phyloP scores from a whole-genome alignment of 2,797 vertebrate species.

The Sorex maritimensis region DNA sequence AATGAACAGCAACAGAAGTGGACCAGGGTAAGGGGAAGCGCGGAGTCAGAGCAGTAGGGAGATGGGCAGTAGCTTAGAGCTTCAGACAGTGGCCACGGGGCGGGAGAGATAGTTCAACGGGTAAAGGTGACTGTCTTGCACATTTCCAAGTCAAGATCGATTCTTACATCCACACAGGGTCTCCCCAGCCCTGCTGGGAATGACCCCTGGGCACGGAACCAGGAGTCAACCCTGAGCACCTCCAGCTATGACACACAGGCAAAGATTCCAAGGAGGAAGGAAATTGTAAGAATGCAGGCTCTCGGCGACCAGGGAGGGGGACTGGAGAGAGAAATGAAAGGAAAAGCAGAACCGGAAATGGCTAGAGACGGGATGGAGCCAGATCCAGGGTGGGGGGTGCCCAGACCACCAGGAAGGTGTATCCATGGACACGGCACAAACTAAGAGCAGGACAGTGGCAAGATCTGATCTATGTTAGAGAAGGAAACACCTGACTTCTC shows the following conservation, averaged over 20 bases:
- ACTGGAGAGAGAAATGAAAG: neutral
- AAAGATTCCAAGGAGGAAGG: slow-evolving; percentile 23
- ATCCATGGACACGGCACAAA: neutral
- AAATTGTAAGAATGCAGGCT: neutral
- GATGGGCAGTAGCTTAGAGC: neutral
- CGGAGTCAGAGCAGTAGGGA: neutral
- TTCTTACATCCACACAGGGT: too few species aligned
- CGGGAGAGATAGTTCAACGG: neutral
- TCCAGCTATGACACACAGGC: neutral
- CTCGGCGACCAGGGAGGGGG: neutral
- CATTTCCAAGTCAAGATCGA: too few species aligned
- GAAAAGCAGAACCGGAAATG: slow-evolving; percentile 34
- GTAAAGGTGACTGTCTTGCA: neutral
- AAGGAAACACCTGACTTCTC: slow-evolving; percentile 33
- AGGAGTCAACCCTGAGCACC: too few species aligned
- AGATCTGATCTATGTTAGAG: slow-evolving; percentile 58
- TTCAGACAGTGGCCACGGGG: slow-evolving; percentile 10
- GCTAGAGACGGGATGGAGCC: neutral
- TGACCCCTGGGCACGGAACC: too few species aligned
- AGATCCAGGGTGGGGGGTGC: neutral
- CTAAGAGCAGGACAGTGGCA: neutral
- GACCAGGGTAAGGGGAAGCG: neutral
- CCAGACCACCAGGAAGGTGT: neutral
- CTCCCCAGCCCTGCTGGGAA: too few species aligned
- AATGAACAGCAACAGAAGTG: neutral